phyloP scores from a whole-genome alignment of 1,140 invertebrate species.

The Calliphora vicina region DNA sequence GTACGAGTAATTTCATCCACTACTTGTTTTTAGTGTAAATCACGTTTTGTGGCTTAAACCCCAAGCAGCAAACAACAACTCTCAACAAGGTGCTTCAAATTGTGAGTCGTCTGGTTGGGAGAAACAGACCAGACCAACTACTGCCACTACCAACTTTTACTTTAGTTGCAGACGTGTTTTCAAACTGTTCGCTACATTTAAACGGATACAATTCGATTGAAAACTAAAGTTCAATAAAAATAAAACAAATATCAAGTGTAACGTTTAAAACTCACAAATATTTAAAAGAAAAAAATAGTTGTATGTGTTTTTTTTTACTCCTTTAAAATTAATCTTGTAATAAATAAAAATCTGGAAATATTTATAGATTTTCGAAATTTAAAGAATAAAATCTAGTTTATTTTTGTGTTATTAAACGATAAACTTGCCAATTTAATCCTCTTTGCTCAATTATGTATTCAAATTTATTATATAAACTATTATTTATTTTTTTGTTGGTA shows the following conservation, averaged over 20 bases:
- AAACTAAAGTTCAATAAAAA: neutral
- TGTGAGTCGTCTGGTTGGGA: neutral
- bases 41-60: constrained; percentile 21
- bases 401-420: too few species aligned
- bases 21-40: neutral
- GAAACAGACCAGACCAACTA: neutral
- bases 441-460: too few species aligned
- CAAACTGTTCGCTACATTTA: constrained; percentile 35
- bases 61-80: neutral
- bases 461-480: too few species aligned
- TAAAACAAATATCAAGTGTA: too few species aligned
- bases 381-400: too few species aligned
- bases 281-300: neutral
- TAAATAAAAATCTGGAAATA: too few species aligned
- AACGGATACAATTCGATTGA: constrained; percentile 9
- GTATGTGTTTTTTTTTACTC: neutral
- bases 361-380: too few species aligned
- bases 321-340: neutral
- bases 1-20: too few species aligned
- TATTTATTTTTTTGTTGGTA: too few species aligned
- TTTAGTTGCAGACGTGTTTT: constrained; percentile 43
- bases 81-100: neutral
- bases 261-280: too few species aligned
- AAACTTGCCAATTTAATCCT: too few species aligned
- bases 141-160: constrained; percentile 39